phyloP scores from a whole-genome alignment of 2,888 invertebrate species.

The Mythimna pallens region DNA sequence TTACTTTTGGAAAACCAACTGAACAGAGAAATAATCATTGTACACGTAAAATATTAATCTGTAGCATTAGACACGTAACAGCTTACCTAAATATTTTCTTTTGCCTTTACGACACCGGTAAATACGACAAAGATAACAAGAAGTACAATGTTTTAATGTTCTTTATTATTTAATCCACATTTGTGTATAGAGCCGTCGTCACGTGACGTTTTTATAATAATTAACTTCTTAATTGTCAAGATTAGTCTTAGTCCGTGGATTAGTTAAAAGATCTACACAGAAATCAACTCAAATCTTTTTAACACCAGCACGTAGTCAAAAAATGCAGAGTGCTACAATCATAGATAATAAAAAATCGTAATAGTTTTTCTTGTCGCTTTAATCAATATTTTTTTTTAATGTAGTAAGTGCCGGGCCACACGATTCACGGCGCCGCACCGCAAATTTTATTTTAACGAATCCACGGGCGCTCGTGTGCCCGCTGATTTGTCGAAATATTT shows the following conservation, averaged over 20 bases:
- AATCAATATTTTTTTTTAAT: no score
- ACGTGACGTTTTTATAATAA: constrained; percentile 31
- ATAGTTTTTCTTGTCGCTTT: neutral
- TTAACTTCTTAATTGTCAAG: constrained; percentile 43
- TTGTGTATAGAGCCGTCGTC: constrained; percentile 27
- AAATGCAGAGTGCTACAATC: no score
- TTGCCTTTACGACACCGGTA: constrained; percentile 47
- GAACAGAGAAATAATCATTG: neutral
- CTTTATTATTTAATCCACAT: constrained; percentile 54
- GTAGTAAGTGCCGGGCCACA: no score
- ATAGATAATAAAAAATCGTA: no score
- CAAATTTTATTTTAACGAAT: no score
- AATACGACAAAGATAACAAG: constrained; percentile 59
- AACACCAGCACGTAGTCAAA: neutral
- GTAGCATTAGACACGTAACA: constrained; percentile 42
- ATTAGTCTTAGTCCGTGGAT: constrained; percentile 41
- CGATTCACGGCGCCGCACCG: no score
- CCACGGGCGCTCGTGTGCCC: no score
- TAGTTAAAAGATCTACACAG: constrained; percentile 3
- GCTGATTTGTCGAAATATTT: no score
- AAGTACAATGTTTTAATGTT: constrained; percentile 52
- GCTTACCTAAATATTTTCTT: constrained; percentile 61
- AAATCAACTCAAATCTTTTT: neutral
- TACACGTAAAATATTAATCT: constrained; percentile 40
- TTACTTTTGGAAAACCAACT: no score